These are phyloP conservation scores for Sceliomorpha sp. DNA, from an alignment of 2,888 invertebrate species.

Conservation along the genomic window DNA sequence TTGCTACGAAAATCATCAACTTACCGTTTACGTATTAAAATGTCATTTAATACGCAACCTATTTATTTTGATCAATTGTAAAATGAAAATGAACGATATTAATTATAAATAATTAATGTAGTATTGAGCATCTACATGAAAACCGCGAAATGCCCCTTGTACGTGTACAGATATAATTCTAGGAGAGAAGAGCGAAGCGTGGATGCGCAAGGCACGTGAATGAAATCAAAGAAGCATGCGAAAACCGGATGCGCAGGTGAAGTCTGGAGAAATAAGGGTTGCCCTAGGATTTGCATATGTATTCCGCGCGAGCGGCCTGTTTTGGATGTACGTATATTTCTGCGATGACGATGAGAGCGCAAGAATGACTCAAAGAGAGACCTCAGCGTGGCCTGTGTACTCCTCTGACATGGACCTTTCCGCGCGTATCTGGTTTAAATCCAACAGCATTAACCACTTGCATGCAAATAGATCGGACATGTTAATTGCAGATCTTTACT, in stretches of 20 bases:
- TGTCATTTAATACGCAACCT: too few species aligned
- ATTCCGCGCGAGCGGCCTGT: conserved; percentile 57
- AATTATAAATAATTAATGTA: too few species aligned
- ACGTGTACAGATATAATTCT: conserved; percentile 37
- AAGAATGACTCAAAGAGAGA: conserved; percentile 50
- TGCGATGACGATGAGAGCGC: conserved; percentile 34
- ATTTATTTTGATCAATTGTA: too few species aligned
- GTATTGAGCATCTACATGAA: too few species aligned
- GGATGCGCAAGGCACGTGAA: conserved; percentile 58
- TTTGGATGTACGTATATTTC: conserved; percentile 50
- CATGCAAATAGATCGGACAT: conserved; percentile 52
- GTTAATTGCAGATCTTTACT: conserved; percentile 52
- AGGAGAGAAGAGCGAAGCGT: conserved; percentile 35
- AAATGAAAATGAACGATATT: too few species aligned
- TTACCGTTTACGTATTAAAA: too few species aligned
- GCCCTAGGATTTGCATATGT: conserved; percentile 69
- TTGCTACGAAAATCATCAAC: too few species aligned
- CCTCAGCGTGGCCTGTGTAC: conserved; percentile 23
- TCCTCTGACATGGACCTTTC: conserved; percentile 39
- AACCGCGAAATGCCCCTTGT: conserved; percentile 46
- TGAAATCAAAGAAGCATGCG: conserved; percentile 65
- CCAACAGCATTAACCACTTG: conserved; percentile 51
- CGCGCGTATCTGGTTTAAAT: conserved; percentile 41
- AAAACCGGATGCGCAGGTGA: conserved; percentile 78
- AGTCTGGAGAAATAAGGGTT: conserved; percentile 65